phyloP scores from a whole-genome alignment of 2,113 vertebrate genomes.

The Toxotes chatareus region DNA sequence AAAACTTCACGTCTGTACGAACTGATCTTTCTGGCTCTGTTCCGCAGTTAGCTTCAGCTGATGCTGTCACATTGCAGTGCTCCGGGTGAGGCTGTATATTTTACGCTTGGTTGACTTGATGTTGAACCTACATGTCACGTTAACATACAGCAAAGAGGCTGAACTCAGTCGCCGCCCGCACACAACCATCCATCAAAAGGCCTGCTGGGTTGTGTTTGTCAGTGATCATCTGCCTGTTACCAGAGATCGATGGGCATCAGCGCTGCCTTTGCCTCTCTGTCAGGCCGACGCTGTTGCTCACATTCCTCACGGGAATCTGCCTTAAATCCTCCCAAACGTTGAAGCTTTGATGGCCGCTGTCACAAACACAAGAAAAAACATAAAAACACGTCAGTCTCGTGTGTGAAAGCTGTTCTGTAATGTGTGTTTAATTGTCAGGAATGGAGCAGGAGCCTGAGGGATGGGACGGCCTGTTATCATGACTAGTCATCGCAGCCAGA shows the following conservation, averaged over 20 bases:
- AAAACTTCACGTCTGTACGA: background rate
- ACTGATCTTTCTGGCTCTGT: background rate
- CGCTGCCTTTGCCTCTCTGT: background rate
- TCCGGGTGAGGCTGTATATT: background rate
- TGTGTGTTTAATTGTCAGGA: conserved; percentile 52
- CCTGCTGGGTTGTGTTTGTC: conserved; percentile 6
- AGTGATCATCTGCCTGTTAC: conserved; percentile 4
- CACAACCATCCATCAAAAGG: conserved; percentile 24
- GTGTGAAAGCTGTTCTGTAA: conserved; percentile 34
- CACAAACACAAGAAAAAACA: conserved; percentile 17
- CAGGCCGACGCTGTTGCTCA: conserved; percentile 12
- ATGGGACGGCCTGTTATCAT: conserved; percentile 9
- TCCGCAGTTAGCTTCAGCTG: no score
- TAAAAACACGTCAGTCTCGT: conserved; percentile 9
- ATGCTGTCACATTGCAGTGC: background rate
- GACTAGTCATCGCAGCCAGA: conserved; percentile 21
- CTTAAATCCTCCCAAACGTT: conserved; percentile 33
- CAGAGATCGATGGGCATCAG: conserved; percentile 32
- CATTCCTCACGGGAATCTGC: conserved; percentile 28
- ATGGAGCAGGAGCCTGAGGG: conserved; percentile 26
- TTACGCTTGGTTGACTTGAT: background rate
- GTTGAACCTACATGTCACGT: background rate
- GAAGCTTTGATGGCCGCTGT: conserved; percentile 31
- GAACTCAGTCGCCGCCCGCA: background rate
- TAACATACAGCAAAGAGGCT: background rate